phyloP scores from a whole-genome alignment of 1,140 invertebrate genomes.

The Rhysida immarginata region DNA sequence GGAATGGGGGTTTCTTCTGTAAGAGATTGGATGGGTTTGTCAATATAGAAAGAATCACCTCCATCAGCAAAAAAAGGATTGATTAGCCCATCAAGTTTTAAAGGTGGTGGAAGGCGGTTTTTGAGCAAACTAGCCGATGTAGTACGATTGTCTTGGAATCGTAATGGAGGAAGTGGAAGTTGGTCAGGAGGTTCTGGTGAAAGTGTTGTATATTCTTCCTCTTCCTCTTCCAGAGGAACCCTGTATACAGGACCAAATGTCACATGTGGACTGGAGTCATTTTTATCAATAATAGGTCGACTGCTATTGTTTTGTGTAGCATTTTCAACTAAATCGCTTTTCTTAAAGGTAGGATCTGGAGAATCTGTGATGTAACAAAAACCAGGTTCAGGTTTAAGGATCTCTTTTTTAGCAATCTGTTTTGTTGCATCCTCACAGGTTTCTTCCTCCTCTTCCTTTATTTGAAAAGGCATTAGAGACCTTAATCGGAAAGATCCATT shows the following conservation, averaged over 20 bases:
- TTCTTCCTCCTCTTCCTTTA: background rate
- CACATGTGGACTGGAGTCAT: background rate
- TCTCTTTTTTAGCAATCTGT: background rate
- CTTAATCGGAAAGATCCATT: background rate
- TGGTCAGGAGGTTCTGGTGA: background rate
- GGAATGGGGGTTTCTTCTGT: too few relatives aligned
- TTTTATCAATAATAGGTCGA: background rate
- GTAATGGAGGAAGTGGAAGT: background rate
- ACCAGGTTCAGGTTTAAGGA: background rate
- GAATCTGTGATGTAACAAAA: background rate
- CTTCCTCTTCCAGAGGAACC: background rate
- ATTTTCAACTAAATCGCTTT: background rate
- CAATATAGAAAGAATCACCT: too few relatives aligned
- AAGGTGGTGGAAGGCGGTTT: background rate
- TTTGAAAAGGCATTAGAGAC: too few relatives aligned
- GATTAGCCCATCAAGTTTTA: too few relatives aligned
- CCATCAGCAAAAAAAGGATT: too few relatives aligned
- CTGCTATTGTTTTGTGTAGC: background rate
- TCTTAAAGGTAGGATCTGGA: background rate
- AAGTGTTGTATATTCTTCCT: background rate
- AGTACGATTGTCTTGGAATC: background rate
- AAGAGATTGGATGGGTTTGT: too few relatives aligned
- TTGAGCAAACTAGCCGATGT: too few relatives aligned
- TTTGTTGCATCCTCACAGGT: background rate
- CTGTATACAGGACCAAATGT: background rate